Evolutionary conservation across 2,797 vertebrate species (phyloP), one percentile per base, ranked within the genome.

Genomic region (Threskiornis aethiopicus): DNA sequence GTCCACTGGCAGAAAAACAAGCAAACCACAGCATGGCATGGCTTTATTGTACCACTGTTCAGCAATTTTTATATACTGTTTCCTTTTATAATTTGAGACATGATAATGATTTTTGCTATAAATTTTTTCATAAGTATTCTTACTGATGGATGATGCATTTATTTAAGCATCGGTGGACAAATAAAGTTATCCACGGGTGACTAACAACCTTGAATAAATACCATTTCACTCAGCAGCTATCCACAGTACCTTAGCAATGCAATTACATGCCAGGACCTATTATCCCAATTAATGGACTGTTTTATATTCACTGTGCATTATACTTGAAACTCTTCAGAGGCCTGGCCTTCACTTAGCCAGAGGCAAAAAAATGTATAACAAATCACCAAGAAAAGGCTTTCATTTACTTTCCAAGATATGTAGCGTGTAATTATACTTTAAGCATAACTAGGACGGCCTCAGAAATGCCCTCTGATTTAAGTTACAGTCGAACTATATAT

Each of bases 231-330:
- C 96, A 97, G 96, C 97, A 97, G 96, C 96, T 98, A 98, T 97
- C 97, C 97, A 97, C 97, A 98, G 97, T 97, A 98, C 98, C 98
- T 98, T 97, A 98, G 97, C 98, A 98, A 98, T 98, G 98, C 98
- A 98, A 99, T 99, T 98, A 98, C 98, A 98, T 98, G 97, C 97
- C 97, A 97, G 97, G 98, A 97, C 95, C 98, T 98, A 98, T 98
- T 98, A 98, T 98, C 98, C 98, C 98, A 98, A 98, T 99, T 98
- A 99, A 99, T 98, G 98, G 97, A 98, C 97, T 98, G 98, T 98
- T 99, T 98, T 98, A 98, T 98, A 98, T 98, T 98, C 98, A 97
- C 93, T 96, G 91, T 98, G 97, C 97, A 97, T 97, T 98, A 96
- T 97, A 97, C 95, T 97, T 96, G 96, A 97, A 98, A 98, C 95